A percentile compares a stretch with the other conserved stretches of the same genome.
phyloP scores from a whole-genome alignment of 2,797 vertebrate species.

The Myotis daubentonii region DNA sequence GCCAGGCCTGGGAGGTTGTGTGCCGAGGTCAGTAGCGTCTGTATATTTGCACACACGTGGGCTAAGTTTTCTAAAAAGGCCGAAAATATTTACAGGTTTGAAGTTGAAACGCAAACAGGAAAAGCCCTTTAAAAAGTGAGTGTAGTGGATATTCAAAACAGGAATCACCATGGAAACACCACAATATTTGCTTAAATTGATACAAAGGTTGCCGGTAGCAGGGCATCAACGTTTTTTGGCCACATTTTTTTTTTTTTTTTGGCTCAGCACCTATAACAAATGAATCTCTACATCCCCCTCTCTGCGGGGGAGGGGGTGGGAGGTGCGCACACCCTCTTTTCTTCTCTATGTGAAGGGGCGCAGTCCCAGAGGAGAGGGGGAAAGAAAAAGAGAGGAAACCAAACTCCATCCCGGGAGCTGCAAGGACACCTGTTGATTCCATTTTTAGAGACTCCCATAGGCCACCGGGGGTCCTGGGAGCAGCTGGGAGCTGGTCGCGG shows the following conservation, averaged over 20 bases:
- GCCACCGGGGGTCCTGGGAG: neutral
- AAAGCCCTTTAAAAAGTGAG: conserved; percentile 89
- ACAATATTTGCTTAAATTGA: conserved; percentile 92
- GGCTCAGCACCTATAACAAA: conserved; percentile 82
- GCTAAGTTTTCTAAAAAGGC: conserved; percentile 77
- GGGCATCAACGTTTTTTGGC: conserved; percentile 84
- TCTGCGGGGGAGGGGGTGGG: neutral
- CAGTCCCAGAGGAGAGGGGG: neutral
- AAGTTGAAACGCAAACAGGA: conserved; percentile 90
- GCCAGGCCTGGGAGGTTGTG: neutral
- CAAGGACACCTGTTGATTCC: conserved; percentile 45
- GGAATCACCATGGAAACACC: conserved; percentile 90
- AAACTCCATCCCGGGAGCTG: neutral
- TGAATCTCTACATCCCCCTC: conserved; percentile 75
- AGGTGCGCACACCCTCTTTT: neutral
- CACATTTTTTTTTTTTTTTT: conserved; percentile 84
- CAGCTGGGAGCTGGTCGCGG: neutral
- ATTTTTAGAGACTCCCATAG: conserved; percentile 34
- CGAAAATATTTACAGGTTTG: conserved; percentile 90
- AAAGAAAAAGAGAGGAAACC: conserved; percentile 42
- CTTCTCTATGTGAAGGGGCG: conserved; percentile 59
- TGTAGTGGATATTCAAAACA: conserved; percentile 89
- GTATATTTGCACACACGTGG: conserved; percentile 19
- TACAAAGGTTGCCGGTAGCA: conserved; percentile 88
- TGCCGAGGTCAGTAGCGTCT: accelerated